A percentile compares a stretch with the other conserved stretches of the same genome.
phyloP scores from a whole-genome alignment of 2,888 invertebrate genomes.

The Megamerina dolium region DNA sequence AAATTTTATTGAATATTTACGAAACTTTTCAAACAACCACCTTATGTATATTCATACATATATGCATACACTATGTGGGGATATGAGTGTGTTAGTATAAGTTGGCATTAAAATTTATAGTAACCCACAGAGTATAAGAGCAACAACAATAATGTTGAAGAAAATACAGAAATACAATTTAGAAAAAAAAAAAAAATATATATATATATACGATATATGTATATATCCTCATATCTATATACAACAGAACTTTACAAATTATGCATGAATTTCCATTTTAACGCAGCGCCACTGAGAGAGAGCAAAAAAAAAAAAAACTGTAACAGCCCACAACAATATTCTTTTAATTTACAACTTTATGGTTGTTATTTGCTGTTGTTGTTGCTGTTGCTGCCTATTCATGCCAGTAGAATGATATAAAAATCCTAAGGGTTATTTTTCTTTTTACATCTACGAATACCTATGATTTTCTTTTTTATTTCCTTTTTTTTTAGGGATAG shows the following conservation, averaged over 20 bases:
- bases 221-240: too few relatives aligned
- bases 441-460: too few relatives aligned
- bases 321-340: slow-evolving; percentile 8
- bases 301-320: neutral
- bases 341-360: slow-evolving; percentile 15
- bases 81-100: too few relatives aligned
- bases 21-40: too few relatives aligned
- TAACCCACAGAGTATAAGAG: neutral
- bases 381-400: too few relatives aligned
- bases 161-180: neutral
- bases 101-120: too few relatives aligned
- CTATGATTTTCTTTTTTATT: too few relatives aligned
- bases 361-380: neutral
- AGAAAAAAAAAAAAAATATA: neutral
- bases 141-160: neutral
- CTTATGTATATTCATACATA: neutral
- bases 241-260: slow-evolving; percentile 7
- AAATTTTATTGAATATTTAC: too few relatives aligned
- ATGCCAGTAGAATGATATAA: too few relatives aligned
- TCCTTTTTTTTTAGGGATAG: too few relatives aligned
- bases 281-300: neutral
- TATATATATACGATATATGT: too few relatives aligned
- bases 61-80: neutral
- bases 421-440: too few relatives aligned
- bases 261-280: slow-evolving; percentile 8